Evolutionary conservation across 2,113 vertebrate genomes (phyloP).

Genomic region (Hyperopisus bebe): DNA sequence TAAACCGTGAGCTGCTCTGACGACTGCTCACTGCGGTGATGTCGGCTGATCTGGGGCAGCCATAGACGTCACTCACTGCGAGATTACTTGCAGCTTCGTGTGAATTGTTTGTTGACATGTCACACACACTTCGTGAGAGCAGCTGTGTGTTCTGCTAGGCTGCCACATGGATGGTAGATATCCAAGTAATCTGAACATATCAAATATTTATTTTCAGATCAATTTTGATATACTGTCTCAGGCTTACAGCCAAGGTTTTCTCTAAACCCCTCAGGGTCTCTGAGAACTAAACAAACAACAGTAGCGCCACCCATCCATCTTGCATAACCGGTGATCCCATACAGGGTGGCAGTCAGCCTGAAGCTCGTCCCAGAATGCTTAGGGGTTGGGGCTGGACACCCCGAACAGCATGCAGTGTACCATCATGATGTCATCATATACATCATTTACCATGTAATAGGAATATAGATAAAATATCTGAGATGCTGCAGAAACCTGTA

Average conservation of each 20-base stretch:
- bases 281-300: not conserved
- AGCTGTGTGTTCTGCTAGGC: not conserved
- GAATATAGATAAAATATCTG: not conserved
- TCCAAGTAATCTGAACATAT: not conserved
- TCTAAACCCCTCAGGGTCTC: not conserved
- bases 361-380: not conserved
- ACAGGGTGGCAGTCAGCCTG: not conserved
- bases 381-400: not conserved
- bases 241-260: not conserved
- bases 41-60: not conserved
- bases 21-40: not conserved
- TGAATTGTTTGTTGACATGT: not conserved
- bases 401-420: not conserved
- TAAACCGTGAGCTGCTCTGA: not conserved
- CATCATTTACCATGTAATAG: not conserved
- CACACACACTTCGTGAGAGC: not conserved
- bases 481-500: not conserved
- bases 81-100: not conserved
- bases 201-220: constrained; percentile 4
- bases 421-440: not conserved
- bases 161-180: not conserved
- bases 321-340: not conserved
- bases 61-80: not conserved
- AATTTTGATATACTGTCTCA: not conserved
- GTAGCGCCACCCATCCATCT: not conserved